Evolutionary conservation across 2,888 invertebrate genomes (phyloP).

Genomic region (Leptinotarsa tumamoca): DNA sequence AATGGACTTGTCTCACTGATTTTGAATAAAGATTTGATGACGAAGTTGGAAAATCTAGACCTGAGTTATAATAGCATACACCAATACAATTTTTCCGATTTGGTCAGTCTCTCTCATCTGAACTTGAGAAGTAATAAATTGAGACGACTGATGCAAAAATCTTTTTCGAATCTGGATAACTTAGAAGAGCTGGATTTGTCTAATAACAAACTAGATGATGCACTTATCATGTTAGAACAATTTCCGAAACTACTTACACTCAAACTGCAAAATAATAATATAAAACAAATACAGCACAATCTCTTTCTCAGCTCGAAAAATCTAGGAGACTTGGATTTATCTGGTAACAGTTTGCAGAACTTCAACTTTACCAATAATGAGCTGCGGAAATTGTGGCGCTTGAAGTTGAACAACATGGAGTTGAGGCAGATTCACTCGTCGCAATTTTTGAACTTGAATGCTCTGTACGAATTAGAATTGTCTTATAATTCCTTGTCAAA

Average conservation of each 20-base stretch:
- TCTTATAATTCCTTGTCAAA: conserved; percentile 2
- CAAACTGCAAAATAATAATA: conserved; percentile 13
- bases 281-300: background rate
- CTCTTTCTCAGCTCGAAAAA: background rate
- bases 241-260: background rate
- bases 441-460: background rate
- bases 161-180: background rate
- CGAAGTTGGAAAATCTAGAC: background rate
- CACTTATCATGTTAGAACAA: background rate
- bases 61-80: background rate
- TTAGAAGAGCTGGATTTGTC: conserved; percentile 6
- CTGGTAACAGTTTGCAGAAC: background rate
- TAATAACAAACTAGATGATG: background rate
- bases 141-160: background rate
- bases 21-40: background rate
- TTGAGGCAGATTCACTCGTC: background rate
- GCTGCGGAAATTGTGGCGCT: background rate
- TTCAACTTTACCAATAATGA: conserved; percentile 2
- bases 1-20: background rate
- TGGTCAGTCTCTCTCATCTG: background rate
- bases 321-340: background rate
- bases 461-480: conserved; percentile 9
- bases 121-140: background rate
- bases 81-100: conserved; percentile 3
- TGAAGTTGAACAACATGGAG: background rate